Conservation (phyloP, 1,140 invertebrate genomes). For the Ostrea denselamellosa region DNA sequence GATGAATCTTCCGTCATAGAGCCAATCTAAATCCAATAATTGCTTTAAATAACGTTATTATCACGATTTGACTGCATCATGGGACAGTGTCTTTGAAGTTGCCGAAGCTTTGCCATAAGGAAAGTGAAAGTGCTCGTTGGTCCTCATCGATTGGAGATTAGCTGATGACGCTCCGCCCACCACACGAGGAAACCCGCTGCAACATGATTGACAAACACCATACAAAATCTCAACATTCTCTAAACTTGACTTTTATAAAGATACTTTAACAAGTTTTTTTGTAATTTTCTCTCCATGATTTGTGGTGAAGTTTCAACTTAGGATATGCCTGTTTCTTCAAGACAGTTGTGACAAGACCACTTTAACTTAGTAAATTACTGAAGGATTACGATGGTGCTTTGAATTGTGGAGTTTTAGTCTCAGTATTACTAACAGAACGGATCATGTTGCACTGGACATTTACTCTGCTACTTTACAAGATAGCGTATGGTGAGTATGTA, state of each 20-base stretch:
- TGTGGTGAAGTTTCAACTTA: background rate
- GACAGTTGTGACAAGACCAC: background rate
- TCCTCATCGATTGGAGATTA: conserved; percentile 35
- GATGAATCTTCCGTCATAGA: conserved; percentile 15
- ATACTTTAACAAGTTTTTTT: background rate
- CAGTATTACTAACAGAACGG: background rate
- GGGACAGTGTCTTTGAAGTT: conserved; percentile 37
- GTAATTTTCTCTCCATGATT: background rate
- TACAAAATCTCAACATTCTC: conserved; percentile 33
- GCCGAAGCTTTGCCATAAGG: conserved; percentile 23
- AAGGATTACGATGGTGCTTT: conserved; percentile 1
- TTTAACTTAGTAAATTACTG: background rate
- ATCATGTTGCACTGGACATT: conserved; percentile 4
- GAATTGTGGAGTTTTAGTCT: background rate
- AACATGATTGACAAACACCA: conserved; percentile 23
- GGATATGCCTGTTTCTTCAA: background rate
- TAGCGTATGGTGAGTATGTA: conserved; percentile 2
- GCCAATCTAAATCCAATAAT: conserved; percentile 36
- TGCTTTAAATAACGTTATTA: conserved; percentile 39
- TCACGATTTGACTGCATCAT: conserved; percentile 29
- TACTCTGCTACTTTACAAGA: conserved; percentile 8
- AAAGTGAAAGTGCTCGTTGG: conserved; percentile 37
- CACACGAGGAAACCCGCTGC: background rate
- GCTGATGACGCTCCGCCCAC: background rate
- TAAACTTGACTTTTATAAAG: conserved; percentile 23